Evolutionary conservation across 2,113 vertebrate species (phyloP).

Genomic region (Macquaria australasica): DNA sequence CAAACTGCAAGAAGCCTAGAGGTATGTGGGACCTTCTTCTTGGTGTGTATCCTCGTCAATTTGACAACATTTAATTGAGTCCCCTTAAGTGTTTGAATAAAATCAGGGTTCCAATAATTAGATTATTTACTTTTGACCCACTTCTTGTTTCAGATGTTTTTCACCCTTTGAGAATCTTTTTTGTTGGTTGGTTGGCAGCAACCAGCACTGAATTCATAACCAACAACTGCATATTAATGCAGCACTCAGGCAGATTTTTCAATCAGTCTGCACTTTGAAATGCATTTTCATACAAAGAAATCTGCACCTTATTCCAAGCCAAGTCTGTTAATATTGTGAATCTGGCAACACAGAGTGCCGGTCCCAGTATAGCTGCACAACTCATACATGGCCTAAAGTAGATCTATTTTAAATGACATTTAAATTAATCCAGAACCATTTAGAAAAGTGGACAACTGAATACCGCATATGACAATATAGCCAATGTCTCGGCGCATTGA

Average conservation of each 20-base stretch:
- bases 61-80: neutral
- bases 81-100: neutral
- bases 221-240: too few species aligned
- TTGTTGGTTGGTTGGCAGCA: neutral
- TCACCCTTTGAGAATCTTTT: neutral
- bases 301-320: too few species aligned
- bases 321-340: neutral
- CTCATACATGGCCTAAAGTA: neutral
- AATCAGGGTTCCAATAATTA: neutral
- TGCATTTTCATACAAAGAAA: too few species aligned
- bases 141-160: neutral
- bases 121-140: neutral
- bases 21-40: slow-evolving; percentile 34
- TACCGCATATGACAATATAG: neutral
- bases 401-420: too few species aligned
- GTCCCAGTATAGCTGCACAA: neutral
- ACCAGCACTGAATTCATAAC: too few species aligned
- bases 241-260: too few species aligned
- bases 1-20: neutral
- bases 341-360: neutral
- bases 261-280: too few species aligned
- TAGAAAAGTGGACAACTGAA: neutral
- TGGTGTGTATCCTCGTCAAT: neutral
- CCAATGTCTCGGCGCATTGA: neutral
- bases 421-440: neutral